Percentiles rank a stretch among this genome's conserved stretches.
Conservation (phyloP, 2,797 vertebrate species). For the Lutjanus campechanus region DNA sequence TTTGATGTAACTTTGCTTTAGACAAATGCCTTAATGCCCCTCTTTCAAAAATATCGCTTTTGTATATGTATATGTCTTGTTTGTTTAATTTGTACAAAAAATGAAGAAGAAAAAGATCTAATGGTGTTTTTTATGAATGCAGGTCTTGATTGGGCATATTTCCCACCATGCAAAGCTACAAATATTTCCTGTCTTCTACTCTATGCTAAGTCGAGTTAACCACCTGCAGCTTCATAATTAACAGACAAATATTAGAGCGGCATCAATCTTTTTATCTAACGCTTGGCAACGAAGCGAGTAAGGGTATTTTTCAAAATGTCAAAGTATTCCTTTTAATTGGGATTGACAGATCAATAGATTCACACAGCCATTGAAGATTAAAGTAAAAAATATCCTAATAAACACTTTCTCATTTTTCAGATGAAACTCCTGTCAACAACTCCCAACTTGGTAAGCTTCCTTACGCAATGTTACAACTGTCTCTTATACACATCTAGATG, state of each 20-base stretch:
- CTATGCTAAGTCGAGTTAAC: background rate
- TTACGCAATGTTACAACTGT: background rate
- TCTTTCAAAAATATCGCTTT: too few relatives aligned
- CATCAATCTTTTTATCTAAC: background rate
- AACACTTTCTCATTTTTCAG: conserved; percentile 79
- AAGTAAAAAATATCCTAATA: background rate
- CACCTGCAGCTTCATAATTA: background rate
- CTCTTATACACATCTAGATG: too few relatives aligned
- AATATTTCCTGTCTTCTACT: background rate
- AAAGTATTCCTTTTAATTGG: background rate
- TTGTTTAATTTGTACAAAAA: background rate
- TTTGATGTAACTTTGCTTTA: too few relatives aligned
- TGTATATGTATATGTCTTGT: background rate
- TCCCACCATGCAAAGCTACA: too few relatives aligned
- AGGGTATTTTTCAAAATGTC: background rate
- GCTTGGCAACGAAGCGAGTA: background rate
- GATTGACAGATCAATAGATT: background rate
- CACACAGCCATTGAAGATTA: background rate
- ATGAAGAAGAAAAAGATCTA: background rate
- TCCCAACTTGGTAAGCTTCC: conserved; percentile 93
- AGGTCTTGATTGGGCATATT: background rate
- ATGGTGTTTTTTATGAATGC: background rate
- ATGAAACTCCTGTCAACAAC: conserved; percentile 95
- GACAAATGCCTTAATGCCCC: too few relatives aligned
- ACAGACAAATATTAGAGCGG: background rate